These are phyloP conservation scores for Tigriopus japonicus DNA, from an alignment of 1,140 invertebrate genomes.

Conservation along the genomic window DNA sequence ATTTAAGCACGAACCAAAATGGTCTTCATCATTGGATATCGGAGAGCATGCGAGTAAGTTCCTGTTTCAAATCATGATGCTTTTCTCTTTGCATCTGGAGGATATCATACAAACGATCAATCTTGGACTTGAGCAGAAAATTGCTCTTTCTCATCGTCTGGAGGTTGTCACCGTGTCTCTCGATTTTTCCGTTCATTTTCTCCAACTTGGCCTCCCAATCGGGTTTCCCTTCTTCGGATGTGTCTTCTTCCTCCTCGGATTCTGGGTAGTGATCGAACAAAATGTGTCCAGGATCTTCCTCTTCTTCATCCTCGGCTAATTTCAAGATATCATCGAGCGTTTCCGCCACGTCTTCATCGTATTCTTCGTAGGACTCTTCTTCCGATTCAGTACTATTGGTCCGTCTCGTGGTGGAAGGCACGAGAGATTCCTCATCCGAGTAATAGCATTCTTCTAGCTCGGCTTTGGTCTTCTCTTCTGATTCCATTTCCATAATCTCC, in stretches of 20 bases:
- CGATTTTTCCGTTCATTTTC: neutral
- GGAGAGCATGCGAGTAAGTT: slow-evolving; percentile 8
- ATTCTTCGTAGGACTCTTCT: slow-evolving; percentile 23
- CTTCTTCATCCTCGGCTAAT: slow-evolving; percentile 6
- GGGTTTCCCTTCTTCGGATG: neutral
- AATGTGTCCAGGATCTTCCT: neutral
- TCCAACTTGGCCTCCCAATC: neutral
- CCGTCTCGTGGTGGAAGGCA: neutral
- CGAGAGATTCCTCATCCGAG: slow-evolving; percentile 5
- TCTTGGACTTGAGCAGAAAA: slow-evolving; percentile 10
- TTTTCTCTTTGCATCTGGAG: slow-evolving; percentile 6
- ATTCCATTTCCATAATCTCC: slow-evolving; percentile 11
- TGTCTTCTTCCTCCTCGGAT: slow-evolving; percentile 10
- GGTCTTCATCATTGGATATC: slow-evolving; percentile 6
- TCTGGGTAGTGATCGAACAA: neutral
- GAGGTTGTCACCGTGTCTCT: neutral
- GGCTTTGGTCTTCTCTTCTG: neutral
- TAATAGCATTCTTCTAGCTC: slow-evolving; percentile 13
- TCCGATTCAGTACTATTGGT: slow-evolving; percentile 21
- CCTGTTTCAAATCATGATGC: slow-evolving; percentile 12
- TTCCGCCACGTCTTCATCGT: slow-evolving; percentile 35
- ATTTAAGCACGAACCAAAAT: too few relatives aligned
- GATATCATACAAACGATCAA: slow-evolving; percentile 6
- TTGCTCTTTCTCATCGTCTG: slow-evolving; percentile 11
- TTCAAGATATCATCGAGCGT: neutral